Evolutionary conservation across 2,888 invertebrate genomes (phyloP).

Genomic region (Agrenia bidenticulata): DNA sequence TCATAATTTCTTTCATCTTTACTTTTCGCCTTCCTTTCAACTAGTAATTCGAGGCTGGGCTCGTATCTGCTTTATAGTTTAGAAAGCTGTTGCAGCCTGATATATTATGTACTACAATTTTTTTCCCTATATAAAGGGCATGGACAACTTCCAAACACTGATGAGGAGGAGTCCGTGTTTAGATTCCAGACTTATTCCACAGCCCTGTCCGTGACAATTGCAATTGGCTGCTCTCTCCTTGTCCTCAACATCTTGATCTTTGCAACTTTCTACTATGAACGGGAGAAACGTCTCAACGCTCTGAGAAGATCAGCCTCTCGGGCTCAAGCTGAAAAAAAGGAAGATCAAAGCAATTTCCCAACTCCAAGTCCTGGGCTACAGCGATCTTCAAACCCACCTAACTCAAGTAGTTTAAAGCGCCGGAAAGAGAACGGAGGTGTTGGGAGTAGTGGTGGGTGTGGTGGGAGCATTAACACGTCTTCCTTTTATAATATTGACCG

Average conservation of each 20-base stretch:
- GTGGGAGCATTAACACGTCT: too few relatives aligned
- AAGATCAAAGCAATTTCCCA: not conserved
- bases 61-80: too few relatives aligned
- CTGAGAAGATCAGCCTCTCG: not conserved
- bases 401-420: not conserved
- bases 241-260: slow-evolving; percentile 90
- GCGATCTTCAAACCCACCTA: not conserved
- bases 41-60: too few relatives aligned
- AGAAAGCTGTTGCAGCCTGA: too few relatives aligned
- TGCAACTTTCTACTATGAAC: slow-evolving; percentile 65
- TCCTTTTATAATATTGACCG: too few relatives aligned
- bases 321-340: not conserved
- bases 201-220: slow-evolving; percentile 83
- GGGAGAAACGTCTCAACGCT: slow-evolving; percentile 48
- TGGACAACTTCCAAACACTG: not conserved
- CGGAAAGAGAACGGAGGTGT: slow-evolving; percentile 18
- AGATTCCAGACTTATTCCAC: slow-evolving; percentile 82
- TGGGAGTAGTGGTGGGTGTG: not conserved
- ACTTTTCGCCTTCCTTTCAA: not conserved
- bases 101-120: too few relatives aligned
- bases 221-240: slow-evolving; percentile 86
- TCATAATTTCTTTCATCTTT: slow-evolving; percentile 12
- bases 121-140: too few relatives aligned
- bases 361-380: not conserved
- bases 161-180: slow-evolving; percentile 22